Conservation (phyloP, 2,888 invertebrate species). For the Saturnia pavonia region DNA sequence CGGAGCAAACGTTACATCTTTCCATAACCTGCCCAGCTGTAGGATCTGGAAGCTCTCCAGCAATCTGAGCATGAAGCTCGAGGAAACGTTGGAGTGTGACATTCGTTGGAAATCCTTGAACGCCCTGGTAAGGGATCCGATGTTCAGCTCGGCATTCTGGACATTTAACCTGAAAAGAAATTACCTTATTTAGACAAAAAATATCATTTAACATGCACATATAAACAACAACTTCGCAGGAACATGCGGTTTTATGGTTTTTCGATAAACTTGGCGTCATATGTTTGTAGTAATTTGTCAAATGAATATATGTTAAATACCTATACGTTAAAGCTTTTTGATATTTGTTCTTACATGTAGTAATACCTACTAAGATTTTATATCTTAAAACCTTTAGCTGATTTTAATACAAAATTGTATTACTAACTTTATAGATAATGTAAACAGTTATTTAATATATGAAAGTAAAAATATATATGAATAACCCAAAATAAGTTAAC, state of each 20-base stretch:
- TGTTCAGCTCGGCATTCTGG: slow-evolving; percentile 99
- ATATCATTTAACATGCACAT: neutral
- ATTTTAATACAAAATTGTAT: neutral
- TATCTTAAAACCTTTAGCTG: neutral
- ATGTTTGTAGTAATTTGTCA: neutral
- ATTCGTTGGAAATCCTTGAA: slow-evolving; percentile 97
- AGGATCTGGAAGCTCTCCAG: slow-evolving; percentile 94
- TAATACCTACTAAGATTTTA: neutral
- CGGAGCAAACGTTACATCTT: slow-evolving; percentile 95
- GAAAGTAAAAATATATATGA: too few relatives aligned
- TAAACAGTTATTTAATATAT: too few relatives aligned
- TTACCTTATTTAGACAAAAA: neutral
- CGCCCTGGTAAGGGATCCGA: slow-evolving; percentile 96
- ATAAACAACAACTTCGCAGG: neutral
- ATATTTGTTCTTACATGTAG: too few relatives aligned
- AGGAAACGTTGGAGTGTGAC: slow-evolving; percentile 97
- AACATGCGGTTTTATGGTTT: neutral
- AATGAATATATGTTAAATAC: too few relatives aligned
- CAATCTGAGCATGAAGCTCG: slow-evolving; percentile 96
- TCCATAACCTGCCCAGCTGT: slow-evolving; percentile 96
- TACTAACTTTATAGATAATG: too few relatives aligned
- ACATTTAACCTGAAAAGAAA: slow-evolving; percentile 90
- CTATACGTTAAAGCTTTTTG: neutral
- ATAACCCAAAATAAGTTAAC: too few relatives aligned
- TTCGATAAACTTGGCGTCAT: neutral